Conservation (phyloP, 1,140 invertebrate species). For the Leptinotarsa lineolata region DNA sequence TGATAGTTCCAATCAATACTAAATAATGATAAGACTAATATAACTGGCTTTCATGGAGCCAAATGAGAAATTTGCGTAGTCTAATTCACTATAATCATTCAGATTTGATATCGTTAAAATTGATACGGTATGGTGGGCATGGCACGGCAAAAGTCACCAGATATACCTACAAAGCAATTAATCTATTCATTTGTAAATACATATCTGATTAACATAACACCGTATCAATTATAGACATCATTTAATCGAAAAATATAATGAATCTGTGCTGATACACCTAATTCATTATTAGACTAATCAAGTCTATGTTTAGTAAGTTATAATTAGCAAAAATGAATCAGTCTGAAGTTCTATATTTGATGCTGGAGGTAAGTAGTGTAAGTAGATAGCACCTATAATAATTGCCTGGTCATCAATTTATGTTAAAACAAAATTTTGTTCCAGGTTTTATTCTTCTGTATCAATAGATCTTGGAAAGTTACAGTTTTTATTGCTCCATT, state of each 20-base stretch:
- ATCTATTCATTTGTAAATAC: not conserved
- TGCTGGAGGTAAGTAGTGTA: not conserved
- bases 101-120: not conserved
- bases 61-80: not conserved
- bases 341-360: not conserved
- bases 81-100: not conserved
- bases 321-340: not conserved
- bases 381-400: not conserved
- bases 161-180: not conserved
- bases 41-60: not conserved
- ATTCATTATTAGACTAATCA: not conserved
- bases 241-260: not conserved
- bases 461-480: not conserved
- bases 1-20: constrained; percentile 6
- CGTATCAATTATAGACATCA: not conserved
- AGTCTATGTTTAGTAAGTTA: not conserved
- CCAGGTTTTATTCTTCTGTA: not conserved
- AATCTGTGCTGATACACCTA: not conserved
- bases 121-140: not conserved
- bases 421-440: not conserved
- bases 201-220: not conserved
- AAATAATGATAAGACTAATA: not conserved
- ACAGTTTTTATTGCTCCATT: not conserved
- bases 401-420: not conserved
- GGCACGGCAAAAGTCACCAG: not conserved